Evolutionary conservation across 2,113 vertebrate species (phyloP).

Genomic region (Xiphophorus maculatus): DNA sequence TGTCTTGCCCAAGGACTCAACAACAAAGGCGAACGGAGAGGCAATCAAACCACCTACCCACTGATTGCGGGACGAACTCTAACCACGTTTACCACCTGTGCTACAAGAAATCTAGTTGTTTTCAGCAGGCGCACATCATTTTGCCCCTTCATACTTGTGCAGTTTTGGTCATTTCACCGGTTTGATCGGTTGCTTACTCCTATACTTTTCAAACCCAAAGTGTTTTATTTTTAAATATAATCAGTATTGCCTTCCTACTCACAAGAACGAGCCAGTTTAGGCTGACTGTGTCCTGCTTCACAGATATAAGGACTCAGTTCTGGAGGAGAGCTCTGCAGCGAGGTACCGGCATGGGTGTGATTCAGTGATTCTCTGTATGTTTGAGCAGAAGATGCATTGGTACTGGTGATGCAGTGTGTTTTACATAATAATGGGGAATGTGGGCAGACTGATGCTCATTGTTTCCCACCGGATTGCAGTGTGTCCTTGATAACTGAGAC

Average conservation of each 20-base stretch:
- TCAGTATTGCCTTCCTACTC: conserved; percentile 7
- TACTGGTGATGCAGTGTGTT: conserved; percentile 53
- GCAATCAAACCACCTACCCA: no score
- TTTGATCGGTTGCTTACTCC: background rate
- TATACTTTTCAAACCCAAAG: background rate
- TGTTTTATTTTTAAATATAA: background rate
- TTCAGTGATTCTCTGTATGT: conserved; percentile 43
- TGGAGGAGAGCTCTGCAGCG: conserved; percentile 79
- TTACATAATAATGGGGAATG: conserved; percentile 58
- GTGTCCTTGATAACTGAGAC: conserved; percentile 48
- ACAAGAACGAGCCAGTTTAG: conserved; percentile 6
- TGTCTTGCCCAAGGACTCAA: no score
- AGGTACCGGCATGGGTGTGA: conserved; percentile 80
- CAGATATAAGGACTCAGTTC: conserved; percentile 83
- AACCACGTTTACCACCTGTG: no score
- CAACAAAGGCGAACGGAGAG: no score
- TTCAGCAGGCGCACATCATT: background rate
- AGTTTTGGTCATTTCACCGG: background rate
- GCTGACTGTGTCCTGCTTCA: conserved; percentile 61
- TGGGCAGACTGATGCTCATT: conserved; percentile 53
- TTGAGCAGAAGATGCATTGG: conserved; percentile 61
- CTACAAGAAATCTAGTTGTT: background rate
- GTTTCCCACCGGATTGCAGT: conserved; percentile 51
- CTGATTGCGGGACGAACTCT: no score
- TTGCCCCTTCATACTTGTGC: background rate